These are phyloP conservation scores for Pyrgus malvae DNA, from an alignment of 2,888 invertebrate species.

Conservation along the genomic window DNA sequence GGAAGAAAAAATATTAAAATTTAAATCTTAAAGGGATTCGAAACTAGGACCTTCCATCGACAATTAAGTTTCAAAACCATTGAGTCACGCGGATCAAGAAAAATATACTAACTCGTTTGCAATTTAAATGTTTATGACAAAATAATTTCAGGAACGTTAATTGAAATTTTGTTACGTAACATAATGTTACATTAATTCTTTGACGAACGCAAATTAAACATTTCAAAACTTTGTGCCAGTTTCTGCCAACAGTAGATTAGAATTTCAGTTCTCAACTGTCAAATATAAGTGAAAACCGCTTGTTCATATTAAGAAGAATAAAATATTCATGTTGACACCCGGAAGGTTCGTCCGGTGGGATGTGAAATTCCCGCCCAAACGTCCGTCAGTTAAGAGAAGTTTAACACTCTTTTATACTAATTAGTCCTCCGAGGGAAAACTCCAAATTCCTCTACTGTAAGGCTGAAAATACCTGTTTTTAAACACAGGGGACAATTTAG, in stretches of 20 bases:
- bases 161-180: too few species aligned
- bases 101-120: too few species aligned
- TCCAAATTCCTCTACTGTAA: constrained; percentile 46
- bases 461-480: constrained; percentile 43
- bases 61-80: too few species aligned
- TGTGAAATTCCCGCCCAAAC: constrained; percentile 42
- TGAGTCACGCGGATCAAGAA: too few species aligned
- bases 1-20: too few species aligned
- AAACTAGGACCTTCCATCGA: too few species aligned
- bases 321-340: constrained; percentile 49
- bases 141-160: too few species aligned
- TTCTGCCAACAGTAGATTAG: background rate
- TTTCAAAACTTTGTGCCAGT: background rate
- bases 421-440: constrained; percentile 61
- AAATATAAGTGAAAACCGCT: constrained; percentile 25
- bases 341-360: constrained; percentile 28
- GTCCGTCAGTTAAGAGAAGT: constrained; percentile 61
- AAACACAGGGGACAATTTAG: constrained; percentile 50
- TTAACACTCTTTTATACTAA: constrained; percentile 76
- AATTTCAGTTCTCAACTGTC: constrained; percentile 27
- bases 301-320: constrained; percentile 36
- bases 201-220: constrained; percentile 4
- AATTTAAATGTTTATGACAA: too few species aligned
- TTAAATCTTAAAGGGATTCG: too few species aligned
- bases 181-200: too few species aligned